phyloP scores from a whole-genome alignment of 2,113 vertebrate species.

The Erythrocercus mccallii region DNA sequence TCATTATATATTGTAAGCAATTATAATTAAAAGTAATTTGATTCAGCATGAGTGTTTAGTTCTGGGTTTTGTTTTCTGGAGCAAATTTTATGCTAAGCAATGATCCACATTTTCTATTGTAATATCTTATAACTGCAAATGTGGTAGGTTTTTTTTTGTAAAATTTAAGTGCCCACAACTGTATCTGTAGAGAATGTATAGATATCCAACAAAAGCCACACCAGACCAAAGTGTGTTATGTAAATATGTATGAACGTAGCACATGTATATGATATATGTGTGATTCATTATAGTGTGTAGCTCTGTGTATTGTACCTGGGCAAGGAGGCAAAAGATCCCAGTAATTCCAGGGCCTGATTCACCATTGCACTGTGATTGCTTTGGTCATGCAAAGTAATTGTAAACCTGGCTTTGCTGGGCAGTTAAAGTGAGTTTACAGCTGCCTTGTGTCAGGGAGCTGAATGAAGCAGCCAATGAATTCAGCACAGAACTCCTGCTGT shows the following conservation, averaged over 20 bases:
- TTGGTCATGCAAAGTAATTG: neutral
- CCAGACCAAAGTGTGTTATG: neutral
- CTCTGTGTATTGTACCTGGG: neutral
- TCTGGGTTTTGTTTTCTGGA: neutral
- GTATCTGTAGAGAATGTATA: neutral
- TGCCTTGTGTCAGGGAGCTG: neutral
- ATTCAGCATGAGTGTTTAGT: neutral
- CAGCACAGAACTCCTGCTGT: neutral
- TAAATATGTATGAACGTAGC: neutral
- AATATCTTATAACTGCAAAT: neutral
- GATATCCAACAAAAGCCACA: neutral
- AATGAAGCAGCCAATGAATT: neutral
- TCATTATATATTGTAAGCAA: neutral
- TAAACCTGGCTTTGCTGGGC: neutral
- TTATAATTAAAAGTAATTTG: neutral
- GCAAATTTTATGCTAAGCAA: neutral
- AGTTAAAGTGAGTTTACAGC: conserved; percentile 6
- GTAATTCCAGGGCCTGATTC: neutral
- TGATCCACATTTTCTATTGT: neutral
- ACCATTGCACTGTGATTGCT: neutral
- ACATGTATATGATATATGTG: neutral
- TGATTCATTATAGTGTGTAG: neutral
- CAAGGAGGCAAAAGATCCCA: neutral
- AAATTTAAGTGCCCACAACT: neutral
- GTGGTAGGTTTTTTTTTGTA: neutral